Base-by-base conservation (phyloP, 2,888 invertebrate genomes). In the Metacarcinus magister region DNA sequence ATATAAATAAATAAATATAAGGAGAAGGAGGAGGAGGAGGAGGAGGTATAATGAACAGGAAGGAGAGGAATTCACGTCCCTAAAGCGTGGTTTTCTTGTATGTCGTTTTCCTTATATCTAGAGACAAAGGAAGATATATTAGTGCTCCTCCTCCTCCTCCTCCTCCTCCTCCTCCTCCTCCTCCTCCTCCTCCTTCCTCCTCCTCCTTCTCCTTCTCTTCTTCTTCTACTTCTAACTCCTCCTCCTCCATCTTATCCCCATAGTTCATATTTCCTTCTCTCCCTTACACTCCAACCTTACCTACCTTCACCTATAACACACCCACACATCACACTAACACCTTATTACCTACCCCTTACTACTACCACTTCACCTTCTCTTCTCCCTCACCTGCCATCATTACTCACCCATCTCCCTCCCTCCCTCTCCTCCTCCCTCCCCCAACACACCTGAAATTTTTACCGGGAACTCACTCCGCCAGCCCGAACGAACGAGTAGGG, bases 291-390 rank as follows among this genome's bases (percentile, higher is more conserved):
- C 8, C 3, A 54, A 54, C 10, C 54, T 54, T 54, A 54, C 54
- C 10, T 54, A 54, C 3, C 3, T 16, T 54, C 10, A 2, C 54
- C 8, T 54, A 7, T 7, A 19, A 82, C 19, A 82, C 82, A 67
- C 67, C 67, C 67, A 67, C 67, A 67, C 67, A 23, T 67, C 67
- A 67, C n/a, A 67, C 67, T 23, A 67, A 67, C n/a, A n/a, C 67
- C 67, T 67, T 19, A 67, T 67, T 67, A 67, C 13, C 10, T 19
- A 2, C 13, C n/a, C 67, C 67, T 67, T 54, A 0, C 23, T 1
- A 2, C 7, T 19, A 67, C 67, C n/a, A 7, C 54, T 13, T 16
- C 54, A 54, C 67, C 67, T 67, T n/a, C 67, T 67, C n/a, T n/a
- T 19, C 67, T 23, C n/a, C 67, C 67, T 67, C 67, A n/a, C 67